Percentiles rank a stretch among this genome's conserved stretches.
Evolutionary conservation across 2,797 vertebrate species (phyloP).

Genomic region (Naso thynnoides): DNA sequence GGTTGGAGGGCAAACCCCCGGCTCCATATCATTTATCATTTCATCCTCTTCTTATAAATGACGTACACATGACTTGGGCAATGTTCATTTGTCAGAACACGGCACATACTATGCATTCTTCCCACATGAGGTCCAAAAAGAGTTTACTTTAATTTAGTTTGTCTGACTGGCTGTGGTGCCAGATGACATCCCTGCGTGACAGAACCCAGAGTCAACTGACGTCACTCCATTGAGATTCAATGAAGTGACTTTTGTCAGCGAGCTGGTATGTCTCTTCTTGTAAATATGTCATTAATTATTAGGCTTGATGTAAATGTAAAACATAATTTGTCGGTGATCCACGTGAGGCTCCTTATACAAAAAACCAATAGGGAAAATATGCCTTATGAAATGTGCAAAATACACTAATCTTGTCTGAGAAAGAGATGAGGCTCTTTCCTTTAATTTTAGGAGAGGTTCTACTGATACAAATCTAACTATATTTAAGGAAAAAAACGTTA

Average conservation of each 20-base stretch:
- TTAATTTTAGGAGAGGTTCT: not conserved
- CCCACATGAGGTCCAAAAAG: conserved; percentile 42
- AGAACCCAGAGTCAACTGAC: conserved; percentile 50
- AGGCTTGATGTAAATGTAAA: conserved; percentile 17
- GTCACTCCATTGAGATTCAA: conserved; percentile 43
- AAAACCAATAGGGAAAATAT: not conserved
- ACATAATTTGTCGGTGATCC: conserved; percentile 13
- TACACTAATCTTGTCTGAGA: not conserved
- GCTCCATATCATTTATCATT: conserved; percentile 62
- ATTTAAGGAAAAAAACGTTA: not conserved
- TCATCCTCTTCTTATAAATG: conserved; percentile 57
- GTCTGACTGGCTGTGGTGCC: conserved; percentile 32
- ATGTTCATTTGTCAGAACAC: conserved; percentile 41
- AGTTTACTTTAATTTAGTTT: conserved; percentile 64
- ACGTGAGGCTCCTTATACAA: conserved; percentile 4
- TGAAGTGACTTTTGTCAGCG: conserved; percentile 45
- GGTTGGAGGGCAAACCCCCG: conserved; percentile 68
- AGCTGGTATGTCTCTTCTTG: conserved; percentile 42
- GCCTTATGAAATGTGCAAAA: not conserved
- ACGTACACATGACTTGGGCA: conserved; percentile 31
- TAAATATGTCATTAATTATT: conserved; percentile 14
- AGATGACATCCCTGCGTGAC: conserved; percentile 32
- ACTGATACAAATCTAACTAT: not conserved
- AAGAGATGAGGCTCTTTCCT: not conserved
- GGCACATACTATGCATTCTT: conserved; percentile 57